Base-by-base conservation (phyloP, 2,888 invertebrate genomes). In the Euspilapteryx auroguttella region DNA sequence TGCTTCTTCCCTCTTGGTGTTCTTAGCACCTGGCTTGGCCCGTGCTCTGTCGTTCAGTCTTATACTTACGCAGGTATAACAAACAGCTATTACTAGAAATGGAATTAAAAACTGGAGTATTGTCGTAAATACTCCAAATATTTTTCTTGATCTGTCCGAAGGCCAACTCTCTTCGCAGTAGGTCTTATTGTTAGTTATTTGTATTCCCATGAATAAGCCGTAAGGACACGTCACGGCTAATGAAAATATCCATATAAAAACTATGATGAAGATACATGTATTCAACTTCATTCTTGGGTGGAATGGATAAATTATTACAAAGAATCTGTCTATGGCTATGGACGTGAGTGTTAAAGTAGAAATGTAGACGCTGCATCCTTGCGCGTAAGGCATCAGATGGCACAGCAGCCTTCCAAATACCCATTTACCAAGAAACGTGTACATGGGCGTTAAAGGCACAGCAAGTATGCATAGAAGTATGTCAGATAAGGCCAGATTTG, bases 221-320 rank as follows among this genome's bases (percentile, higher is more conserved):
- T 97, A 94, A 0, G 98, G 98, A 33, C 90, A 68, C 0, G 97
- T 96, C 14, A 95, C 85, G 2, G 91, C 66, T 21, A 95, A 66
- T 0, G 96, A 87, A 35, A 94, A 85, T 9, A 87, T 71, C 98
- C 98, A 99, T 40, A 98, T 94, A 50, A 86, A 80, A 4, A 89
- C 66, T 29, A 98, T 94, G 35, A 96, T 89, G 5, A 82, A 63
- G 25, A 94, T 78, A 54, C 94, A 97, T 4, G 89, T 88, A 37
- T 85, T 83, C 22, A 91, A 79, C 57, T 89, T 90, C 93, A 95
- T 95, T 35, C 95, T 81, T 3, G 93, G 94, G 50, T 87, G 82
- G 65, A 95, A 97, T 0, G 97, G 97, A 57, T 95, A 93, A 37
- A 97, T 91, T 42, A 99, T 98, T 35, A 97, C 96, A 61, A 96